These are phyloP conservation scores for Andricus quercusramuli DNA, from an alignment of 2,888 invertebrate genomes.

Conservation along the genomic window DNA sequence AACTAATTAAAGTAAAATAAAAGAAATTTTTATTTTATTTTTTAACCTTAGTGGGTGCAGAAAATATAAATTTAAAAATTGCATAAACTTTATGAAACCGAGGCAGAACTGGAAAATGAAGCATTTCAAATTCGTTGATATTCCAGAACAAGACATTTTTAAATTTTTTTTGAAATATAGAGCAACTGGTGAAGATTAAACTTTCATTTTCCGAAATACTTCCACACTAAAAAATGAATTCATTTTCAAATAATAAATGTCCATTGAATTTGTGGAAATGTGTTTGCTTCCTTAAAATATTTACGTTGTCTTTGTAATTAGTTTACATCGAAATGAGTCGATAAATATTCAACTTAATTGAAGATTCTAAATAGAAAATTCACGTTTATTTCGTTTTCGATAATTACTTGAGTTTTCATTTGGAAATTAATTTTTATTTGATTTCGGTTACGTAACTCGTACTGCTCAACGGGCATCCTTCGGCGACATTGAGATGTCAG, in stretches of 20 bases:
- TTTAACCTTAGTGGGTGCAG: too few species aligned
- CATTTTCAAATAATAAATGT: too few species aligned
- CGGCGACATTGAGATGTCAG: neutral
- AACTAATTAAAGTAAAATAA: too few species aligned
- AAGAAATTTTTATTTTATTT: too few species aligned
- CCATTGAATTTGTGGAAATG: too few species aligned
- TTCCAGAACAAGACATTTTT: neutral
- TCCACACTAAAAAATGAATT: too few species aligned
- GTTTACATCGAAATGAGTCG: too few species aligned
- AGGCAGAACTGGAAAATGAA: neutral
- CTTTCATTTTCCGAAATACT: neutral
- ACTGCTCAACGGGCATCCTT: neutral
- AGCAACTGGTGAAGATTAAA: neutral
- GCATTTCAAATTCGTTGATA: neutral
- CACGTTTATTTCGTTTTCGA: slow-evolving; percentile 40
- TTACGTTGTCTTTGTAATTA: too few species aligned
- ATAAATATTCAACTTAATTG: neutral
- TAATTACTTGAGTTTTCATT: slow-evolving; percentile 57
- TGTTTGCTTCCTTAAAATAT: too few species aligned
- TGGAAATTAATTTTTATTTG: slow-evolving; percentile 49
- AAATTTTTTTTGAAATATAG: neutral
- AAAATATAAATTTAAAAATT: too few species aligned
- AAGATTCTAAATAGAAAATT: neutral
- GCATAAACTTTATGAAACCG: neutral
- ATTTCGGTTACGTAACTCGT: slow-evolving; percentile 19